Evolutionary conservation across 2,888 invertebrate species (phyloP).

Genomic region (Camptogramma bilineatum): DNA sequence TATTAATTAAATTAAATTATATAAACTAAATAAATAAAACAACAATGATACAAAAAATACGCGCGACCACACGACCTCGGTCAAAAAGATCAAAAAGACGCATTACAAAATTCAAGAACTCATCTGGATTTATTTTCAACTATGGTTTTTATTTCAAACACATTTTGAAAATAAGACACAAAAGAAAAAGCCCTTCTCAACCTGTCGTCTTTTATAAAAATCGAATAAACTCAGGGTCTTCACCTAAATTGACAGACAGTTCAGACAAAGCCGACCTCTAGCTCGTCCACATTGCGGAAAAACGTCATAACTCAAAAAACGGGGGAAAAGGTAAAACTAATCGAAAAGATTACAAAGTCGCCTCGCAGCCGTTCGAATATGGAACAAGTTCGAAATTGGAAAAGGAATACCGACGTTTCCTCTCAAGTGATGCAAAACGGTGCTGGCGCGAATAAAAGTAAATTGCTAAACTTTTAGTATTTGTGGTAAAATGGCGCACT

Average conservation of each 20-base stretch:
- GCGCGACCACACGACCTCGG: too few species aligned
- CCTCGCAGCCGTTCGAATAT: slow-evolving; percentile 54
- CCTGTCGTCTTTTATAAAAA: slow-evolving; percentile 16
- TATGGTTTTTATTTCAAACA: background rate
- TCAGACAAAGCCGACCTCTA: slow-evolving; percentile 31
- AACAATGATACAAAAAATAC: too few species aligned
- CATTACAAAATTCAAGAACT: too few species aligned
- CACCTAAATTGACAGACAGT: slow-evolving; percentile 34
- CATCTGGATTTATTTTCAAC: background rate
- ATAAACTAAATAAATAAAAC: too few species aligned
- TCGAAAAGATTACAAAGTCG: slow-evolving; percentile 58
- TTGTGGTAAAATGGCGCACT: slow-evolving; percentile 49
- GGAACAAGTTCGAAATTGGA: slow-evolving; percentile 77
- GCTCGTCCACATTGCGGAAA: slow-evolving; percentile 19
- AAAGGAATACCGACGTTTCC: slow-evolving; percentile 65
- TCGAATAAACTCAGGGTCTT: slow-evolving; percentile 26
- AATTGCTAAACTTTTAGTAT: slow-evolving; percentile 74
- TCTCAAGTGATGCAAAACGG: slow-evolving; percentile 69
- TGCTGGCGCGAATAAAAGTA: slow-evolving; percentile 68
- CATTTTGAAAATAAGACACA: slow-evolving; percentile 10
- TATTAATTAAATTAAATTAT: too few species aligned
- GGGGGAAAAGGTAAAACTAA: slow-evolving; percentile 51
- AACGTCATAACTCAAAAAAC: slow-evolving; percentile 38
- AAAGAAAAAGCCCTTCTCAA: slow-evolving; percentile 16
- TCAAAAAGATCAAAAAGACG: too few species aligned